Percentiles rank a stretch among this genome's conserved stretches.
Conservation (phyloP, 1,140 invertebrate genomes). For the Antheraea pernyi region DNA sequence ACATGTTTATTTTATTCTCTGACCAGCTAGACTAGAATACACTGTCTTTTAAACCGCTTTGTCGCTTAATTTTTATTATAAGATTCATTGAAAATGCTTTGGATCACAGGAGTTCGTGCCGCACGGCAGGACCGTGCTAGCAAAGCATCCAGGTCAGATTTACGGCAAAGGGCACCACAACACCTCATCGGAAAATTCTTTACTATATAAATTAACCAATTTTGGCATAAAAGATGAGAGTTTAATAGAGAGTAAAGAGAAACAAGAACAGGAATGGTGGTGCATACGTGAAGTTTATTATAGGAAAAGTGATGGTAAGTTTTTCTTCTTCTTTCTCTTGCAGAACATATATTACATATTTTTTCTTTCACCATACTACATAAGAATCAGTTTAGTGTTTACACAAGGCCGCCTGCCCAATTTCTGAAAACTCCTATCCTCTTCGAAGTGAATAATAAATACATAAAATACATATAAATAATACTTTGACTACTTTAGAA, state of each 20-base stretch:
- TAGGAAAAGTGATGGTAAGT: conserved; percentile 47
- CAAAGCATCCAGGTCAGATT: conserved; percentile 86
- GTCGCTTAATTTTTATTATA: neutral
- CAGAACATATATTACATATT: neutral
- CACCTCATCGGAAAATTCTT: conserved; percentile 78
- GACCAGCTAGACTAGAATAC: too few species aligned
- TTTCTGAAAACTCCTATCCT: too few species aligned
- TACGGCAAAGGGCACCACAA: conserved; percentile 61
- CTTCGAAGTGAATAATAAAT: too few species aligned
- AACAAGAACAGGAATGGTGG: conserved; percentile 84
- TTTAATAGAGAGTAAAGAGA: conserved; percentile 58
- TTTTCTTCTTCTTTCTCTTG: conserved; percentile 1
- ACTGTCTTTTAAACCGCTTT: too few species aligned
- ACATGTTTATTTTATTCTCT: neutral
- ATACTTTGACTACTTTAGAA: too few species aligned
- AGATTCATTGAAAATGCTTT: neutral
- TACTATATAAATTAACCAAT: conserved; percentile 86
- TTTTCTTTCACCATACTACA: too few species aligned
- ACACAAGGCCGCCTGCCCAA: too few species aligned
- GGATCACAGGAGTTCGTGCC: conserved; percentile 91
- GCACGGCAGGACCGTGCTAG: conserved; percentile 89
- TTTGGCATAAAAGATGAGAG: conserved; percentile 84
- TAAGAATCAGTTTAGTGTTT: too few species aligned
- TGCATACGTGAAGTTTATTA: conserved; percentile 80
- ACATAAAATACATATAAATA: too few species aligned